Evolutionary conservation across 2,888 invertebrate species (phyloP).

Genomic region (Pseudococcus longispinus): DNA sequence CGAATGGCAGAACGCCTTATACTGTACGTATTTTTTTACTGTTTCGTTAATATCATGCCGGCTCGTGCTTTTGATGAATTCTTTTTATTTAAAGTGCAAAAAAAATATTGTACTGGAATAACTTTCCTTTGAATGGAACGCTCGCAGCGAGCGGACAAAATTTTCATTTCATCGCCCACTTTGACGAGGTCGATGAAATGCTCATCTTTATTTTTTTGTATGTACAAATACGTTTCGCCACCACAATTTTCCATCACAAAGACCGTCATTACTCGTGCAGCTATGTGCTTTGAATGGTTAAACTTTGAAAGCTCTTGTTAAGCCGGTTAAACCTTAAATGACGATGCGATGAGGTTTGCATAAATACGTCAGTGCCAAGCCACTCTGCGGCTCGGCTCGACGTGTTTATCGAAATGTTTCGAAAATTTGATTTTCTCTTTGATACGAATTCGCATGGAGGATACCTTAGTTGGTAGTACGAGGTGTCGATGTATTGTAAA

Average conservation of each 20-base stretch:
- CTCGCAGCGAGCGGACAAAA: not conserved
- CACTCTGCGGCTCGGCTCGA: not conserved
- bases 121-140: not conserved
- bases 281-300: not conserved
- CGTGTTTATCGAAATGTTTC: not conserved
- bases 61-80: not conserved
- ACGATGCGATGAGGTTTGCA: not conserved
- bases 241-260: not conserved
- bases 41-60: not conserved
- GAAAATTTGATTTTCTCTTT: not conserved
- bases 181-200: conserved; percentile 9
- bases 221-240: not conserved
- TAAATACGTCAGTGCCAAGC: not conserved
- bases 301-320: not conserved
- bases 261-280: not conserved
- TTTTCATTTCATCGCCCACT: conserved; percentile 1
- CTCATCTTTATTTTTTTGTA: not conserved
- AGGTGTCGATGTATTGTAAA: not conserved
- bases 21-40: not conserved
- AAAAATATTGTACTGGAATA: not conserved
- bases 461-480: not conserved
- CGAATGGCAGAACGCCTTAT: not conserved
- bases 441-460: not conserved
- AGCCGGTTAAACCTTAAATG: not conserved
- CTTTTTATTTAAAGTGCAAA: not conserved